Conservation (phyloP, 2,888 invertebrate genomes). For the Drosophila conformis region DNA sequence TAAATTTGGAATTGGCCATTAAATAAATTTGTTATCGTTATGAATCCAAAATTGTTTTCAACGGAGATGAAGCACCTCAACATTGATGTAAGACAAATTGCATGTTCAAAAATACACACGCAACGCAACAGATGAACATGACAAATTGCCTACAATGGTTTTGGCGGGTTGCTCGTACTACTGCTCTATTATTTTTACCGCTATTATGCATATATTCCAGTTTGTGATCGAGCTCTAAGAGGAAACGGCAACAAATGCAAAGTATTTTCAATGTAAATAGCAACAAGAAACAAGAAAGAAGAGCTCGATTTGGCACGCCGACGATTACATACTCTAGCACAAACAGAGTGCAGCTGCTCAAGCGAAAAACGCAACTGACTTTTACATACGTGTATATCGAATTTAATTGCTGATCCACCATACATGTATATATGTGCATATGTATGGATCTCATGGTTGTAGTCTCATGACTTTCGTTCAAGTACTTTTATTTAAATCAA, state of each 20-base stretch:
- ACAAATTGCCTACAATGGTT: background rate
- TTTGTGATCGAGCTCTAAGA: conserved; percentile 1
- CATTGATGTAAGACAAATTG: background rate
- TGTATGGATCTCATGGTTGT: background rate
- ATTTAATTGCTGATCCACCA: background rate
- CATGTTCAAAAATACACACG: background rate
- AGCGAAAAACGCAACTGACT: background rate
- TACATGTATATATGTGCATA: background rate
- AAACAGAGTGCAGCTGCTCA: background rate
- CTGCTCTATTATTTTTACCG: background rate
- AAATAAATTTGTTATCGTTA: background rate
- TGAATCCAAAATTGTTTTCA: background rate
- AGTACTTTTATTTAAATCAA: conserved; percentile 26
- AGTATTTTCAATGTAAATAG: conserved; percentile 11
- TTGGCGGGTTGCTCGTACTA: background rate
- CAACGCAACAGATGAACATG: background rate
- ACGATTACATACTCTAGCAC: background rate
- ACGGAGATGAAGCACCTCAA: background rate
- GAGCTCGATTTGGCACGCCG: background rate
- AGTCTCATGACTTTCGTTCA: background rate
- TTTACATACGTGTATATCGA: too few relatives aligned
- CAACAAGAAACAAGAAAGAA: background rate
- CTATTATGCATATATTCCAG: background rate
- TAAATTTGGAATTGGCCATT: background rate
- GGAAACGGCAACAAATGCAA: conserved; percentile 11